A percentile compares a stretch with the other conserved stretches of the same genome.
Evolutionary conservation across 2,113 vertebrate species (phyloP).

Genomic region (Symphodus melops): DNA sequence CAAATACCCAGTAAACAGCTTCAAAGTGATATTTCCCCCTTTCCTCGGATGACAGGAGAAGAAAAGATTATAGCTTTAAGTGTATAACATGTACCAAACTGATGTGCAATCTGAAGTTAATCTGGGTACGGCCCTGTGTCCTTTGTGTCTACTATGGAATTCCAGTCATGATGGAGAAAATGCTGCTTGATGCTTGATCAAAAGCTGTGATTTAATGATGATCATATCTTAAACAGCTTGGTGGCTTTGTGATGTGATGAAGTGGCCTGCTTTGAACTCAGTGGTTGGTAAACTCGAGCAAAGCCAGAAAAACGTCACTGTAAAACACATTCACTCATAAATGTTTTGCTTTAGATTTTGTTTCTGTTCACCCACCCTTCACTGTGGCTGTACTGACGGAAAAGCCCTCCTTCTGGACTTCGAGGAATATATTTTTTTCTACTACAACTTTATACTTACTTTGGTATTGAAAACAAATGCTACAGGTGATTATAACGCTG

Average conservation of each 20-base stretch:
- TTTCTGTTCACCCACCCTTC: slow-evolving; percentile 13
- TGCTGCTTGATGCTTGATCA: slow-evolving; percentile 52
- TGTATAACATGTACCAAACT: slow-evolving; percentile 24
- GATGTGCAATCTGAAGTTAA: slow-evolving; percentile 73
- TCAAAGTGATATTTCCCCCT: slow-evolving; percentile 82
- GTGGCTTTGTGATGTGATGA: slow-evolving; percentile 62
- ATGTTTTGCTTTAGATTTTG: slow-evolving; percentile 34
- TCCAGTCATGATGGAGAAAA: slow-evolving; percentile 63
- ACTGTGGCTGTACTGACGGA: neutral
- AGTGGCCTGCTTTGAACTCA: slow-evolving; percentile 65
- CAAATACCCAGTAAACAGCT: slow-evolving; percentile 88
- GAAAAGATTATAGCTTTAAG: slow-evolving; percentile 41
- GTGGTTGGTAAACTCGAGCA: slow-evolving; percentile 48
- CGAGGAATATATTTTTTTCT: neutral
- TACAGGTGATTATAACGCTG: no score
- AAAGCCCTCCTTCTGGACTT: neutral
- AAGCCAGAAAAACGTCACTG: slow-evolving; percentile 46
- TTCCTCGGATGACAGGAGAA: slow-evolving; percentile 51
- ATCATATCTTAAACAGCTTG: slow-evolving; percentile 60
- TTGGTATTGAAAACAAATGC: neutral
- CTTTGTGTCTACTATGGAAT: slow-evolving; percentile 63
- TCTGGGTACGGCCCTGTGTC: slow-evolving; percentile 50
- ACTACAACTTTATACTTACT: neutral
- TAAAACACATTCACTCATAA: slow-evolving; percentile 25
- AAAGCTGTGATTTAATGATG: slow-evolving; percentile 72